Evolutionary conservation across 2,888 invertebrate genomes (phyloP).

Genomic region (Arctia plantaginis): DNA sequence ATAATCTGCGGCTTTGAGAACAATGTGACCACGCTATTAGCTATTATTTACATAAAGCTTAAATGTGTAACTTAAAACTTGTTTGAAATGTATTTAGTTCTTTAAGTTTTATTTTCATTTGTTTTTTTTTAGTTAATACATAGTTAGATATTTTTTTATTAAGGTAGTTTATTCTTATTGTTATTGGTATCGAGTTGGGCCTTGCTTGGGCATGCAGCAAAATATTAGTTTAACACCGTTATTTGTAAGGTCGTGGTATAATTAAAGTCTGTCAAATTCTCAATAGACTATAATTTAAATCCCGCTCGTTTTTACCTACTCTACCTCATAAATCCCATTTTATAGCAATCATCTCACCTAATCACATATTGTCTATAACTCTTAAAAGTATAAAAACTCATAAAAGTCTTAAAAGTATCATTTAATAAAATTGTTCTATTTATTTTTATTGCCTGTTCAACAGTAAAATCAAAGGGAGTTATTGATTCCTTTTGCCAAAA

Average conservation of each 20-base stretch:
- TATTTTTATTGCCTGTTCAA: background rate
- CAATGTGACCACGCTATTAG: constrained; percentile 46
- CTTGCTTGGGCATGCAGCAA: too few species aligned
- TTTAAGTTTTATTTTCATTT: background rate
- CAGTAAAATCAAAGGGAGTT: background rate
- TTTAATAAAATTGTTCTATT: background rate
- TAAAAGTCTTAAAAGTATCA: background rate
- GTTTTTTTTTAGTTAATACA: too few species aligned
- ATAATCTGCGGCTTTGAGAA: constrained; percentile 45
- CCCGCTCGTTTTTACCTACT: background rate
- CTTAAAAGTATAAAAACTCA: too few species aligned
- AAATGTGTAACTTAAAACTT: constrained; percentile 7
- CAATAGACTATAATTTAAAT: background rate
- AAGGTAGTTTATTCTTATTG: too few species aligned
- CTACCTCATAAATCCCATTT: background rate
- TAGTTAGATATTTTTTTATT: too few species aligned
- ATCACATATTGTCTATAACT: background rate
- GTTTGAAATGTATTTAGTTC: background rate
- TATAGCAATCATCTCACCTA: background rate
- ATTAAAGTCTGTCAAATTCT: too few species aligned
- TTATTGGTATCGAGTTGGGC: too few species aligned
- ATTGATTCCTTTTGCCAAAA: constrained; percentile 1
- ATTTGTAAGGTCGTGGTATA: too few species aligned
- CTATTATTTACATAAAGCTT: constrained; percentile 22
- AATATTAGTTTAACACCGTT: too few species aligned